Percentiles rank a stretch among this genome's conserved stretches.
phyloP scores from a whole-genome alignment of 1,140 invertebrate genomes.

The Lordiphosa clarofinis region DNA sequence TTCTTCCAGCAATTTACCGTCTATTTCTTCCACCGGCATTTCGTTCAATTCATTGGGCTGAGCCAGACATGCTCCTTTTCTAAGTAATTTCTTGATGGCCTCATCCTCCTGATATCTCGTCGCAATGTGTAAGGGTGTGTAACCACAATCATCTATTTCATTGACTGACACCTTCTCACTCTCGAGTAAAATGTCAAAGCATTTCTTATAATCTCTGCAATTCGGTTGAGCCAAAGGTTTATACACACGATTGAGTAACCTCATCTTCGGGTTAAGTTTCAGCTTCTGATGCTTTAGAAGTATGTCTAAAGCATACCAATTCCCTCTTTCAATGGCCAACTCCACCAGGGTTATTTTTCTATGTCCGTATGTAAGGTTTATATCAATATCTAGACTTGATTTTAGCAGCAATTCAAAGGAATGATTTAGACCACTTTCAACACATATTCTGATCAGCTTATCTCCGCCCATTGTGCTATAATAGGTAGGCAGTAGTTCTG shows the following conservation, averaged over 20 bases:
- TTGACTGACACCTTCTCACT: slow-evolving; percentile 83
- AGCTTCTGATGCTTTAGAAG: slow-evolving; percentile 81
- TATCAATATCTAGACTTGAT: slow-evolving; percentile 79
- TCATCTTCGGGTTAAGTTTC: slow-evolving; percentile 80
- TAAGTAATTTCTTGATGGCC: slow-evolving; percentile 83
- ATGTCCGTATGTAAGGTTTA: slow-evolving; percentile 45
- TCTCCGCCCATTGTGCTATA: slow-evolving; percentile 31
- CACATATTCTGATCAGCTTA: slow-evolving; percentile 82
- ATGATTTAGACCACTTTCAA: slow-evolving; percentile 81
- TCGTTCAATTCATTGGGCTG: slow-evolving; percentile 83
- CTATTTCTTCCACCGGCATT: slow-evolving; percentile 85
- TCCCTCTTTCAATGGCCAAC: slow-evolving; percentile 82
- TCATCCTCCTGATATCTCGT: slow-evolving; percentile 83
- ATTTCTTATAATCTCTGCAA: slow-evolving; percentile 79
- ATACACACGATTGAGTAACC: slow-evolving; percentile 81
- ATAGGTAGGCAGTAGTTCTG: slow-evolving; percentile 78
- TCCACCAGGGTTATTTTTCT: slow-evolving; percentile 26
- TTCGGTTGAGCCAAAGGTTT: slow-evolving; percentile 40
- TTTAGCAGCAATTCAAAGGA: slow-evolving; percentile 81
- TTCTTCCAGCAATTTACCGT: slow-evolving; percentile 82
- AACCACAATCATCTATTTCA: slow-evolving; percentile 84
- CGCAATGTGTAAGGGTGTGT: slow-evolving; percentile 90
- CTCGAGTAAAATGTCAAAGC: slow-evolving; percentile 81
- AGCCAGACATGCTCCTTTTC: slow-evolving; percentile 85
- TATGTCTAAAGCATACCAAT: slow-evolving; percentile 82